These are phyloP conservation scores for Coptodon bakossiorum DNA, from an alignment of 2,113 vertebrate species.

Conservation along the genomic window DNA sequence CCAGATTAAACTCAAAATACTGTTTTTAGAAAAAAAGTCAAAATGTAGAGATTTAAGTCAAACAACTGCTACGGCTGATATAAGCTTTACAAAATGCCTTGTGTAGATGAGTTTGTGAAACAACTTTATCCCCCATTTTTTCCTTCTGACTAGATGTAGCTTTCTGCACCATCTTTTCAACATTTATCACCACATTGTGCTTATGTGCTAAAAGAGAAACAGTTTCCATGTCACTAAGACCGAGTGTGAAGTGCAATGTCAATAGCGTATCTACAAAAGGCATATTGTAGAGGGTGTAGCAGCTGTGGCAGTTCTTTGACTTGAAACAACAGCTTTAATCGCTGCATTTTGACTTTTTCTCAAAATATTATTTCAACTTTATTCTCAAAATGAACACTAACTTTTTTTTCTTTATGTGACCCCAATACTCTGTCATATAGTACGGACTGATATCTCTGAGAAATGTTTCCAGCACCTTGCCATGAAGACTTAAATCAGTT, in stretches of 20 bases:
- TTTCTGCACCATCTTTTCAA: not conserved
- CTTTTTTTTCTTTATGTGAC: not conserved
- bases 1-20: not conserved
- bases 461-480: not conserved
- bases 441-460: not conserved
- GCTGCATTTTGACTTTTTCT: not conserved
- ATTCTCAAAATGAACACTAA: not conserved
- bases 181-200: not conserved
- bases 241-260: not conserved
- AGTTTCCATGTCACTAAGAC: not conserved
- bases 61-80: not conserved
- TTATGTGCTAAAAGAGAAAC: not conserved
- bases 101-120: not conserved
- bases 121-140: not conserved
- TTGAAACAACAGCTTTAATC: not conserved
- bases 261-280: not conserved
- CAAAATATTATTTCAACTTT: not conserved
- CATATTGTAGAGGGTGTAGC: not conserved
- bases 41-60: not conserved
- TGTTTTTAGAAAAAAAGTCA: not conserved
- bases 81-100: not conserved
- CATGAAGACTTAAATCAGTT: not conserved
- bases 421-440: not conserved
- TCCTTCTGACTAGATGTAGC: not conserved
- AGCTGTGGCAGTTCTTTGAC: not conserved